Conservation (phyloP, 1,140 invertebrate genomes). For the Hylaeus anthracinus region DNA sequence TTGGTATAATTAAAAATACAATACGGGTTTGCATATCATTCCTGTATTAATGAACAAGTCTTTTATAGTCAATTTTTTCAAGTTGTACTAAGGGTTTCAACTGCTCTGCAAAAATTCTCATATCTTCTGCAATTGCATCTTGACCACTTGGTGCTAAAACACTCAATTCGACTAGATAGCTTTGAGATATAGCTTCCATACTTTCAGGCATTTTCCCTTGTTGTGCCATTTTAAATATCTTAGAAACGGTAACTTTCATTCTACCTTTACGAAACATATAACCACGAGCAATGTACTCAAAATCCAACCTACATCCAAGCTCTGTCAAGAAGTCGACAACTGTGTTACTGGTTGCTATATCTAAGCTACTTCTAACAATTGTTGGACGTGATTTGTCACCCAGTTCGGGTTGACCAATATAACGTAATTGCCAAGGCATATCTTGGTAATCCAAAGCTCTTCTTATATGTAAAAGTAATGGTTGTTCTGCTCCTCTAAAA, state of each 20-base stretch:
- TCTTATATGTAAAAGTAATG: conserved; percentile 87
- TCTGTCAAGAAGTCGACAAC: conserved; percentile 96
- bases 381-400: conserved; percentile 94
- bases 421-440: conserved; percentile 93
- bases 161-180: conserved; percentile 96
- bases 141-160: conserved; percentile 96
- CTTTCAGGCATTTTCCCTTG: conserved; percentile 86
- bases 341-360: conserved; percentile 94
- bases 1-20: conserved; percentile 14
- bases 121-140: conserved; percentile 97
- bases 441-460: conserved; percentile 89
- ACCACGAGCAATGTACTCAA: conserved; percentile 96
- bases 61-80: conserved; percentile 95
- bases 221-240: conserved; percentile 93
- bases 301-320: conserved; percentile 94
- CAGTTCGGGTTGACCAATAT: conserved; percentile 94
- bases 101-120: conserved; percentile 97
- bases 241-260: conserved; percentile 98
- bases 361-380: conserved; percentile 93
- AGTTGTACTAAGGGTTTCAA: conserved; percentile 94
- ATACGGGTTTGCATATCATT: not conserved
- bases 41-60: conserved; percentile 82
- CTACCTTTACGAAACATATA: conserved; percentile 98
- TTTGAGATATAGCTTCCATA: conserved; percentile 93
- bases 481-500: conserved; percentile 82